phyloP scores from a whole-genome alignment of 2,113 vertebrate species.

The Cathartes aura region DNA sequence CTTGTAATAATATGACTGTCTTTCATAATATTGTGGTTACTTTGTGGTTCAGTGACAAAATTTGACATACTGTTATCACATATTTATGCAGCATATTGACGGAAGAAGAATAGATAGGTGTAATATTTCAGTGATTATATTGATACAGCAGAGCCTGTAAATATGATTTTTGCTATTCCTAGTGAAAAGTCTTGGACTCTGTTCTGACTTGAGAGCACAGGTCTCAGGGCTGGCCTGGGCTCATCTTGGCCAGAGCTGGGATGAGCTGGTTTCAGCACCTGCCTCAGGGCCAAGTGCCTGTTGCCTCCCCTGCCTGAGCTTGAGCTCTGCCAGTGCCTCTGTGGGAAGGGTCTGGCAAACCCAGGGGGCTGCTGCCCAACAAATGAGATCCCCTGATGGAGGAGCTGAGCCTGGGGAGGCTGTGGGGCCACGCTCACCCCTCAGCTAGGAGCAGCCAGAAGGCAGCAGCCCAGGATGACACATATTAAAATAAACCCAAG shows the following conservation, averaged over 20 bases:
- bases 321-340: not conserved
- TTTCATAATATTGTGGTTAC: not conserved
- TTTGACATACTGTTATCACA: not conserved
- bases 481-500: not conserved
- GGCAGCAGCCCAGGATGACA: not conserved
- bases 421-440: too few relatives aligned
- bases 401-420: not conserved
- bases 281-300: accelerated
- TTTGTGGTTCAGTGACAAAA: not conserved
- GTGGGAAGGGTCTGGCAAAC: not conserved
- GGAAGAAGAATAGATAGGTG: not conserved
- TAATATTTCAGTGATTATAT: not conserved
- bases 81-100: not conserved
- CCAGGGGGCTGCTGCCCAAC: too few relatives aligned
- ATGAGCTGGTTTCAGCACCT: not conserved
- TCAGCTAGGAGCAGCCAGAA: not conserved
- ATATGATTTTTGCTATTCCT: not conserved
- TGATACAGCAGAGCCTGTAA: not conserved
- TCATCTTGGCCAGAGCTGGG: too few relatives aligned
- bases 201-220: not conserved
- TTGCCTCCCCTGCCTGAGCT: not conserved
- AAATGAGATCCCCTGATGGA: too few relatives aligned
- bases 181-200: not conserved
- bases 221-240: not conserved
- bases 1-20: not conserved